Base-by-base conservation (phyloP, 2,888 invertebrate genomes). In the Acrocyrtus sp. region DNA sequence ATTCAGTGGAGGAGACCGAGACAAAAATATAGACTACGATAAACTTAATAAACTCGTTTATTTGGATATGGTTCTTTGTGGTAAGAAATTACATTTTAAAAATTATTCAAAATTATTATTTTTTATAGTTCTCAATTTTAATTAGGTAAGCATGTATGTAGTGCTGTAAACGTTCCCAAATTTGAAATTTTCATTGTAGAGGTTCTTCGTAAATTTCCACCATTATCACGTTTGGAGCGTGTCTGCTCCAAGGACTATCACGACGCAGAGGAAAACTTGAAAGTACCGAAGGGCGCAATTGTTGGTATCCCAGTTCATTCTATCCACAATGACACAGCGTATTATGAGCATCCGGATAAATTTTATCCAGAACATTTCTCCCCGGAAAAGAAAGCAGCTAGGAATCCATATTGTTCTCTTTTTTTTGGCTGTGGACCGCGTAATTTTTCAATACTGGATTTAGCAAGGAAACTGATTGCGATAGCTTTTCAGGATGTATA, bases 221-320 rank as follows among this genome's bases (percentile, higher is more conserved):
- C 27, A 1, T 5, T 4, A 4, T 4, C 12, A 62, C 48, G 82
- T 3, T 21, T 81, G 0, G 85, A 84, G 50, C 80, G 85, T 21
- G 15, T 81, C 0, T 84, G 84, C 45, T 78, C 74, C 1, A 82
- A 82, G 34, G 80, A 82, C 0, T 85, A 84, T 39, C 50, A 56
- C 80, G 83, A 72, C 5, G 58, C 74, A 0, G 68, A 63, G 2
- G 57, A 62, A 3, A 57, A 69, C 1, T 12, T 73, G 5, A 43
- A 58, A 2, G 19, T 78, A 3, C 69, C 69, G 3, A 72, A 72
- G 10, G 74, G 58, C 2, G 41, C 51, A 0, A 8, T 54, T 2
- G 63, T 78, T 3, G 66, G 3, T 1, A 54, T 78, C 17, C 74
- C 76, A 0, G 19, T 45, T 0, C 19, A 10, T n/a, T 22, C 26